Evolutionary conservation across 1,140 invertebrate species (phyloP).

Genomic region (Phymastichus coffea): DNA sequence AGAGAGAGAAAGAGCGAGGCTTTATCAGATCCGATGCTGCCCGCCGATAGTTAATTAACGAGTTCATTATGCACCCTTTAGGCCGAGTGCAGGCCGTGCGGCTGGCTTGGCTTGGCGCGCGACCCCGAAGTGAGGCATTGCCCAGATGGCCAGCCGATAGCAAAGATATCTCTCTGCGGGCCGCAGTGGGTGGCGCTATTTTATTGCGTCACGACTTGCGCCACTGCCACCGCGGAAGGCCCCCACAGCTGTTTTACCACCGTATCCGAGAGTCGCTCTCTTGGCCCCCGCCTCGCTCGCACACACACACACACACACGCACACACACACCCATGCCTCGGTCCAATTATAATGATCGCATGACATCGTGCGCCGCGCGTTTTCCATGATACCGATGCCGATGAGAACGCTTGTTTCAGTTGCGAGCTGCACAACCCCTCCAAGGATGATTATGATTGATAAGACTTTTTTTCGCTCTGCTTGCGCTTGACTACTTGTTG

Average conservation of each 20-base stretch:
- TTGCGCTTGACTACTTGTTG: too few relatives aligned
- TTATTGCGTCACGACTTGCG: slow-evolving; percentile 55
- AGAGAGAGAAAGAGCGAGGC: slow-evolving; percentile 38
- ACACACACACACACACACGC: too few relatives aligned
- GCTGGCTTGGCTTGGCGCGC: slow-evolving; percentile 26
- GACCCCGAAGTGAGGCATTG: slow-evolving; percentile 53
- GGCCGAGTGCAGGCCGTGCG: slow-evolving; percentile 27
- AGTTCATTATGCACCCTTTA: slow-evolving; percentile 57
- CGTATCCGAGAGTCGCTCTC: background rate
- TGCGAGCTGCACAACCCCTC: too few relatives aligned
- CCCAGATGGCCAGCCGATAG: slow-evolving; percentile 52
- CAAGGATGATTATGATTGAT: too few relatives aligned
- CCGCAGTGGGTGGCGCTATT: slow-evolving; percentile 55
- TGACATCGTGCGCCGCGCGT: slow-evolving; percentile 7
- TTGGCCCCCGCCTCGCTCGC: background rate
- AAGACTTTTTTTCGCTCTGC: too few relatives aligned
- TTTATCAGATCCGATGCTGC: slow-evolving; percentile 57
- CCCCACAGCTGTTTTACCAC: background rate
- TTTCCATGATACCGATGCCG: too few relatives aligned
- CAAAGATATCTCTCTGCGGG: slow-evolving; percentile 13
- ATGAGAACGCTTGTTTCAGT: too few relatives aligned
- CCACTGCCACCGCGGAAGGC: slow-evolving; percentile 23
- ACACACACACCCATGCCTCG: background rate
- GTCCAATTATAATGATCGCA: slow-evolving; percentile 16
- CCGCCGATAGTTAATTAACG: slow-evolving; percentile 59